phyloP scores from a whole-genome alignment of 1,140 invertebrate species.

The Varroa destructor region DNA sequence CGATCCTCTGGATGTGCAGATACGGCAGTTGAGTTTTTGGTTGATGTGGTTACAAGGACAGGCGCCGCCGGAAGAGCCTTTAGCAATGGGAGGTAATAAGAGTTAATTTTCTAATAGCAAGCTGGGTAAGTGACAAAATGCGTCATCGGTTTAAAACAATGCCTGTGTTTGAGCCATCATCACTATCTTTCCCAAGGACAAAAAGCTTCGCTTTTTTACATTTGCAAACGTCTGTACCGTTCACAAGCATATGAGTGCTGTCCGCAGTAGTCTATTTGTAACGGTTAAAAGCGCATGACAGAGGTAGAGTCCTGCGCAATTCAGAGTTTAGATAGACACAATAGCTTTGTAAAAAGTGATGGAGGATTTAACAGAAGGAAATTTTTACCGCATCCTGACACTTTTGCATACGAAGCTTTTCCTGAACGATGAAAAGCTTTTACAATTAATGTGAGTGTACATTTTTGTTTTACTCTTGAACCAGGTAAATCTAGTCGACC shows the following conservation, averaged over 20 bases:
- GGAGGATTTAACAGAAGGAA: no score
- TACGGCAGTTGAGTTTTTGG: slow-evolving; percentile 65
- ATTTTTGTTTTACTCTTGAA: slow-evolving; percentile 29
- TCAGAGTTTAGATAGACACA: no score
- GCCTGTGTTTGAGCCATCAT: background rate
- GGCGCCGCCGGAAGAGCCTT: slow-evolving; percentile 52
- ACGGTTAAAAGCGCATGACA: no score
- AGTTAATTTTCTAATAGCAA: background rate
- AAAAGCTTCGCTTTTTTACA: background rate
- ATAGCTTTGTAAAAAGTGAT: no score
- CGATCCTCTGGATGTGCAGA: slow-evolving; percentile 56
- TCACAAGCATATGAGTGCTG: no score
- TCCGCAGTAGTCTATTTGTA: no score
- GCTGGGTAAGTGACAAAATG: background rate
- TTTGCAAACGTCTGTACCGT: no score
- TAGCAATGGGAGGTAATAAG: slow-evolving; percentile 45
- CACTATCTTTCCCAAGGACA: background rate
- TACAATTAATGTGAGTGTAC: no score
- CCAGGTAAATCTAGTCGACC: slow-evolving; percentile 41
- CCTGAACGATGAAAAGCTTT: no score
- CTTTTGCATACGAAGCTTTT: no score
- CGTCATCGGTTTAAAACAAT: background rate
- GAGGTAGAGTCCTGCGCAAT: no score
- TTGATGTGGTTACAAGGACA: slow-evolving; percentile 61
- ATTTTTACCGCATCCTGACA: no score